Base-by-base conservation (phyloP, 2,113 vertebrate species). In the Oncorhynchus clarkii region DNA sequence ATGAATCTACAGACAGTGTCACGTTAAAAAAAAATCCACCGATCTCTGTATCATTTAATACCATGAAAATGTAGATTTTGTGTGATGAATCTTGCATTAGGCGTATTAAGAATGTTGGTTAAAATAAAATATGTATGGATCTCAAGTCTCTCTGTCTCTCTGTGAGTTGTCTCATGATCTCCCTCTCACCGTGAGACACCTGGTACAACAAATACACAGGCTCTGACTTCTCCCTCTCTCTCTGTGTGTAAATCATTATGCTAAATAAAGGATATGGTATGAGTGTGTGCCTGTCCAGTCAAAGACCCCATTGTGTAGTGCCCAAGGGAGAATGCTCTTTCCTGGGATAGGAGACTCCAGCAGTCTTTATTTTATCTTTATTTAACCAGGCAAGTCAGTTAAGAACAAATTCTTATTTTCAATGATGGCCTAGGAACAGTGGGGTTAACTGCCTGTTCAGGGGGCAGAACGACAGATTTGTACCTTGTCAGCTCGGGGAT, bases 211-310 rank as follows among this genome's bases (percentile, higher is more conserved):
- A 91, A 93, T 93, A 93, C 80, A 59, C 2, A 24, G 83, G 84
- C 80, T 78, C 27, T 27, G 27, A 68, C 77, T 83, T 72, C 64
- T 24, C 22, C 22, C 22, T 24, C 22, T 24, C 22, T 75, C 89
- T 82, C 71, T 67, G 82, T 86, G 95, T 94, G 92, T 91, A 90
- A 89, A 90, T 94, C 18, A 71, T 82, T 84, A 76, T 73, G 87
- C 76, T 72, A 72, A 86, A 89, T 93, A 80, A 88, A 74, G 67
- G 82, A 45, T 22, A 45, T 22, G 72, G 80, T 39, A 73, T 60
- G n/a, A 70, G 80, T n/a, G 73, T 65, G n/a, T 48, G 49, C 73
- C 0, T 27, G 69, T 27, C 74, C 16, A 68, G 70, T 93, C 88
- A 94, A 92, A 89, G 82, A 80, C 29, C 87, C 65, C 74, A 77